phyloP scores from a whole-genome alignment of 1,140 invertebrate genomes.

The Ceratosolen solmsi region DNA sequence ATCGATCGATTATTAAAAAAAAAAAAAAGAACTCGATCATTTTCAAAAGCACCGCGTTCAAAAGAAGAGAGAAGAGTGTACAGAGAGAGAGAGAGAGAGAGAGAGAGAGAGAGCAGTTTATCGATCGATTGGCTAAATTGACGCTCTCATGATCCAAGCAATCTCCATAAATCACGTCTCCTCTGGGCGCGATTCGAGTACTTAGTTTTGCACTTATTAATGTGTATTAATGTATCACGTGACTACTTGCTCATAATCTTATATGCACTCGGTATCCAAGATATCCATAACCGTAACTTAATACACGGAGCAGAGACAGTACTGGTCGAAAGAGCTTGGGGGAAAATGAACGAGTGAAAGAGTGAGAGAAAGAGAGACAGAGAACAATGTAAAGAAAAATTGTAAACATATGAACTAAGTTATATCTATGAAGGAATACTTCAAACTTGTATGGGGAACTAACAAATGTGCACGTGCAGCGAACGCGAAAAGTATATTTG shows the following conservation, averaged over 20 bases:
- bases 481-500: too few relatives aligned
- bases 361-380: slow-evolving; percentile 13
- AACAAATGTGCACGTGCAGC: too few relatives aligned
- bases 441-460: too few relatives aligned
- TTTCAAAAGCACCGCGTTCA: too few relatives aligned
- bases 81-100: too few relatives aligned
- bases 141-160: too few relatives aligned
- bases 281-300: slow-evolving; percentile 45
- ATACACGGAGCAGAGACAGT: slow-evolving; percentile 5
- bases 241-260: background rate
- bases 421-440: slow-evolving; percentile 2
- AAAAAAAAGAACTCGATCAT: too few relatives aligned
- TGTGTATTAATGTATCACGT: slow-evolving; percentile 2
- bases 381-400: slow-evolving; percentile 37
- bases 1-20: too few relatives aligned
- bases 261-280: background rate
- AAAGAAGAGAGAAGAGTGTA: too few relatives aligned
- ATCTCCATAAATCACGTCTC: slow-evolving; percentile 37
- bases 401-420: slow-evolving; percentile 19
- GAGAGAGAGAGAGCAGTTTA: too few relatives aligned
- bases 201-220: slow-evolving; percentile 27
- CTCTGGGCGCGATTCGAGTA: background rate
- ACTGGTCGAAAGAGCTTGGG: too few relatives aligned
- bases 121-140: too few relatives aligned
- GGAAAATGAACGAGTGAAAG: background rate